Base-by-base conservation (phyloP, 2,888 invertebrate genomes). In the Boloria selene region DNA sequence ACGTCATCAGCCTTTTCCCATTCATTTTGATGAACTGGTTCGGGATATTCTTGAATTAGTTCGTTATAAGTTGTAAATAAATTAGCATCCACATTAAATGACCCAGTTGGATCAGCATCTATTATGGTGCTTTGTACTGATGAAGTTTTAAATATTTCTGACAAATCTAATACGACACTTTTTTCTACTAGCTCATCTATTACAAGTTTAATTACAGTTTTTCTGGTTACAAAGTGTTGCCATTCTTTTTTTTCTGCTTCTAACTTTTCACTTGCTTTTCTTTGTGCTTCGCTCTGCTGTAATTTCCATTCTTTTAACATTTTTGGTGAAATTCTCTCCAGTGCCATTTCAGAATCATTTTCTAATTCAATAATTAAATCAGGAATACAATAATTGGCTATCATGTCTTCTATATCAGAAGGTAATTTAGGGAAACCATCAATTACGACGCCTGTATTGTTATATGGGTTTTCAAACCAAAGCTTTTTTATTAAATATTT, bases 381-480 rank as follows among this genome's bases (percentile, higher is more conserved):
- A 0, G 95, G 95, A 60, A 95, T 88, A 45, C 91, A 86, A 75
- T 81, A 90, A 72, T 85, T 81, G 26, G 87, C 75, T 5, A 87
- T 67, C 89, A 94, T 93, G 49, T 90, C 86, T 70, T 93, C 88
- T 3, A 93, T 77, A 78, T 95, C 95, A 58, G 83, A 81, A 6
- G 89, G 79, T 66, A 93, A 79, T 78, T 88, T 93, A 10, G 95
- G 95, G 83, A 94, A 95, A 61, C 93, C 94, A 78, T 95, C 94
- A 49, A 95, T 77, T 50, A 95, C 85, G 76, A 95, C 87, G 5
- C 95, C 94, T 17, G 80, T 83, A 4, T 78, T 74, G 18, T 79
- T 81, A 75, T 86, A 92, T 0, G 94, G 93, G 59, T 89, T 79
- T 59, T 90, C 77, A 74, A 92, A 93, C 94, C 94, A 95, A 38